Base-by-base conservation (phyloP, 1,140 invertebrate species). In the Zaprionus camerounensis region DNA sequence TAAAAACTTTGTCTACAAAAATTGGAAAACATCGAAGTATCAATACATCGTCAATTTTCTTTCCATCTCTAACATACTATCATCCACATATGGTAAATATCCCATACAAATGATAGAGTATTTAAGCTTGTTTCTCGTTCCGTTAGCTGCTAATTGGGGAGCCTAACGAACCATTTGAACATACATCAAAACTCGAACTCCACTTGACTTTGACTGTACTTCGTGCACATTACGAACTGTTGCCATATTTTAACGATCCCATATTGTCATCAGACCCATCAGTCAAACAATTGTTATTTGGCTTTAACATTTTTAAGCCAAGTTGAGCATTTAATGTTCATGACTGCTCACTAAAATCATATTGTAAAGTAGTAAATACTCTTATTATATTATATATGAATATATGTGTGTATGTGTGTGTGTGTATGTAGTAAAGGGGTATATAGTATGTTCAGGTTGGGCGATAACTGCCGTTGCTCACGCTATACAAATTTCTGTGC, bases 151-250 rank as follows among this genome's bases (percentile, higher is more conserved):
- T 70, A 41, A 49, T 67, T 73, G 49, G 28, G 34, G 57, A 44
- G 20, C 13, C 63, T 49, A 85, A 71, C 75, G 70, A 78, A 76
- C 49, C 82, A 72, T 79, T 86, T 76, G 82, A 78, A 72, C 63
- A 79, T 41, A 63, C 56, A 71, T 69, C 78, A 80, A 65, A 62
- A 76, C 63, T 36, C 26, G 20, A 64, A 56, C 31, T 31, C n/a
- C 17, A 36, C 41, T 15, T 17, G n/a, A 72, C 76, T 41, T 36
- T 44, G 63, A 59, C 34, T 56, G 65, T 46, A 67, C 17, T 31
- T 46, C 55, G 20, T 51, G n/a, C 6, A 3, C n/a, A 49, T 22
- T 3, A 22, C 12, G 46, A 20, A 13, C 20, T 49, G 9, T 49
- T 49, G 44, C 44, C 4, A 41, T 41, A 41, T 41, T n/a, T 41